Evolutionary conservation across 2,797 vertebrate species (phyloP).

Genomic region (Micropoecilia bifurca): DNA sequence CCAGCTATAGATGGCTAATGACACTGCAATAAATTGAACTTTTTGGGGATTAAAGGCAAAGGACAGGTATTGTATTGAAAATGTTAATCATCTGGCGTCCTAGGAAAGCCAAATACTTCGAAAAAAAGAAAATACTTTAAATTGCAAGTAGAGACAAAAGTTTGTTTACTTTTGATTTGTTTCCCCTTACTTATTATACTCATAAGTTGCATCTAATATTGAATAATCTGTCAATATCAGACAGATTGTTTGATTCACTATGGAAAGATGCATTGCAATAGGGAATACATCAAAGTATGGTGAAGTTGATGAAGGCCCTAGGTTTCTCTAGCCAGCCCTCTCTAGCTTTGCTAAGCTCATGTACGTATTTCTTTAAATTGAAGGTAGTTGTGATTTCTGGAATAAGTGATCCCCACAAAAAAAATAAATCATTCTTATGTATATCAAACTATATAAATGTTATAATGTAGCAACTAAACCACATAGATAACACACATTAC

Average conservation of each 20-base stretch:
- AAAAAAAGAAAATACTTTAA: slow-evolving; percentile 9
- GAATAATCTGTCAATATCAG: neutral
- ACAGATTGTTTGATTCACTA: neutral
- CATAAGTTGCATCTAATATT: slow-evolving; percentile 2
- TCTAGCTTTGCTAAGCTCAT: neutral
- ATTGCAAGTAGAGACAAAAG: slow-evolving; percentile 30
- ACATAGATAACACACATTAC: neutral
- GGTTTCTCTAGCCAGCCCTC: neutral
- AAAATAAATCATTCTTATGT: neutral
- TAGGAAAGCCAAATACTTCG: slow-evolving; percentile 40
- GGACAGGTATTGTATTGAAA: slow-evolving; percentile 62
- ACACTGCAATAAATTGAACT: slow-evolving; percentile 71
- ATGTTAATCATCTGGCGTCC: slow-evolving; percentile 57
- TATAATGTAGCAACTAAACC: neutral
- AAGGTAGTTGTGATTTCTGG: slow-evolving; percentile 5
- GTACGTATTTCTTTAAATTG: slow-evolving; percentile 21
- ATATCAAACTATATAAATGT: neutral
- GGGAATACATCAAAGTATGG: neutral
- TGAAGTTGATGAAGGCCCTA: slow-evolving; percentile 8
- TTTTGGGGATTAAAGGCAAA: slow-evolving; percentile 65
- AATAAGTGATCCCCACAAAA: slow-evolving; percentile 6
- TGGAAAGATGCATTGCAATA: slow-evolving; percentile 12
- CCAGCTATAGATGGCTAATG: slow-evolving; percentile 70
- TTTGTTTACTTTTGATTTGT: slow-evolving; percentile 1
- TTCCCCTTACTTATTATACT: slow-evolving; percentile 5